phyloP scores from a whole-genome alignment of 1,140 invertebrate species.

The Pseudobourletiella spinata region DNA sequence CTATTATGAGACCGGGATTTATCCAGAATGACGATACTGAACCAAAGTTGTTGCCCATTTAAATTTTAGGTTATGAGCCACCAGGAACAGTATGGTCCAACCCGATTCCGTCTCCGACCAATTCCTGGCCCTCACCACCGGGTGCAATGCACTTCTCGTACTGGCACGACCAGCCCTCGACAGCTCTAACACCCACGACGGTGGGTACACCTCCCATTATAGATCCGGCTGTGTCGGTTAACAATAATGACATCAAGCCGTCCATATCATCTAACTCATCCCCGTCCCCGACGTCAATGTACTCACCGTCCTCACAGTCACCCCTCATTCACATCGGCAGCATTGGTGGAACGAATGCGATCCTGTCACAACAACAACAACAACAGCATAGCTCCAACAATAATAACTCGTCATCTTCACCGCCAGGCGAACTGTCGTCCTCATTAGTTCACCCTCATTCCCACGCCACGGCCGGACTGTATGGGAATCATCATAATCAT shows the following conservation, averaged over 20 bases:
- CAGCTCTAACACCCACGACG: neutral
- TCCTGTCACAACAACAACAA: neutral
- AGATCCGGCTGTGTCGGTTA: neutral
- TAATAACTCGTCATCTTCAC: slow-evolving; percentile 2
- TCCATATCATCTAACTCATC: neutral
- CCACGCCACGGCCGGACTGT: neutral
- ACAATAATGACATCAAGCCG: slow-evolving; percentile 1
- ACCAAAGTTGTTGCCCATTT: no score
- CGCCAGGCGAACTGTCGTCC: neutral
- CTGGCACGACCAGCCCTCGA: slow-evolving; percentile 16
- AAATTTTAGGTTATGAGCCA: slow-evolving; percentile 20
- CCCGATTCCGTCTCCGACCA: slow-evolving; percentile 11
- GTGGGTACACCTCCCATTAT: neutral
- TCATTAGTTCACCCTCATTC: slow-evolving; percentile 14
- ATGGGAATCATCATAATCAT: slow-evolving; percentile 11
- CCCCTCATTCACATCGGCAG: slow-evolving; percentile 1
- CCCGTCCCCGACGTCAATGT: slow-evolving; percentile 6
- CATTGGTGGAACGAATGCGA: slow-evolving; percentile 3
- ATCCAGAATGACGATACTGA: no score
- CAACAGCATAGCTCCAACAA: no score
- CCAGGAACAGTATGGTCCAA: slow-evolving; percentile 16
- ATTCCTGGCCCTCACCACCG: slow-evolving; percentile 21
- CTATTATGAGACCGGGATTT: no score
- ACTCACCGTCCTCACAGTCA: slow-evolving; percentile 6
- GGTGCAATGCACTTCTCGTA: slow-evolving; percentile 16